Percentiles rank a stretch among this genome's conserved stretches.
Conservation (phyloP, 2,113 vertebrate species). For the Gasterosteus nipponicus region DNA sequence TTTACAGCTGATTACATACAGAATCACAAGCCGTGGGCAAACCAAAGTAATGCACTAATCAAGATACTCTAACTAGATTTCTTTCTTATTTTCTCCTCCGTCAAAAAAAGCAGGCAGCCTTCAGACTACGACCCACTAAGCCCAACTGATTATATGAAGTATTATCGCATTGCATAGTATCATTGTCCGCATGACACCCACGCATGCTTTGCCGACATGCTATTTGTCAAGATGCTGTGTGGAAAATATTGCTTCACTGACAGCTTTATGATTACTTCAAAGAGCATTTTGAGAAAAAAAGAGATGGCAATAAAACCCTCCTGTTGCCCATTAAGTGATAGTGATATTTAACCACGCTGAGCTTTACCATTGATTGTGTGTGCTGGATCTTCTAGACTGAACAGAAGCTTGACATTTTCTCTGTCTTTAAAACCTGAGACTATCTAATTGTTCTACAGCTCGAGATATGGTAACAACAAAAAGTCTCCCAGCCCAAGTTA, state of each 20-base stretch:
- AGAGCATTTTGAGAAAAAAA: slow-evolving; percentile 61
- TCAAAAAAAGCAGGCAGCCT: slow-evolving; percentile 28
- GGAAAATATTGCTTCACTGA: slow-evolving; percentile 70
- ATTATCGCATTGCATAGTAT: slow-evolving; percentile 24
- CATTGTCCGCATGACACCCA: slow-evolving; percentile 62
- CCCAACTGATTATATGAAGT: slow-evolving; percentile 37
- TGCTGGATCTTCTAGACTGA: slow-evolving; percentile 18
- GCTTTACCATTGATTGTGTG: slow-evolving; percentile 58
- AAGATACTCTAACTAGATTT: slow-evolving; percentile 8
- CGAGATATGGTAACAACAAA: slow-evolving; percentile 8
- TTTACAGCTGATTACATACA: slow-evolving; percentile 16
- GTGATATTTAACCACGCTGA: slow-evolving; percentile 63
- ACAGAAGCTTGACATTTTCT: slow-evolving; percentile 38
- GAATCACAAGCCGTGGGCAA: slow-evolving; percentile 13
- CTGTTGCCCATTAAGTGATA: slow-evolving; percentile 59
- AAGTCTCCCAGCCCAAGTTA: slow-evolving; percentile 17
- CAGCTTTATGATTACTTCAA: slow-evolving; percentile 72
- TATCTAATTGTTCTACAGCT: background rate
- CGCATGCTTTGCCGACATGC: slow-evolving; percentile 51
- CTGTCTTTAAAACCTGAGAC: slow-evolving; percentile 38
- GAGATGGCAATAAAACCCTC: slow-evolving; percentile 66
- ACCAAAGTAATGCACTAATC: background rate
- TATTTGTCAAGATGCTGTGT: slow-evolving; percentile 64
- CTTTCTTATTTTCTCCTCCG: slow-evolving; percentile 22
- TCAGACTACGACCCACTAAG: slow-evolving; percentile 14